Evolutionary conservation across 2,888 invertebrate genomes (phyloP).

Genomic region (Silvanus unidentatus): DNA sequence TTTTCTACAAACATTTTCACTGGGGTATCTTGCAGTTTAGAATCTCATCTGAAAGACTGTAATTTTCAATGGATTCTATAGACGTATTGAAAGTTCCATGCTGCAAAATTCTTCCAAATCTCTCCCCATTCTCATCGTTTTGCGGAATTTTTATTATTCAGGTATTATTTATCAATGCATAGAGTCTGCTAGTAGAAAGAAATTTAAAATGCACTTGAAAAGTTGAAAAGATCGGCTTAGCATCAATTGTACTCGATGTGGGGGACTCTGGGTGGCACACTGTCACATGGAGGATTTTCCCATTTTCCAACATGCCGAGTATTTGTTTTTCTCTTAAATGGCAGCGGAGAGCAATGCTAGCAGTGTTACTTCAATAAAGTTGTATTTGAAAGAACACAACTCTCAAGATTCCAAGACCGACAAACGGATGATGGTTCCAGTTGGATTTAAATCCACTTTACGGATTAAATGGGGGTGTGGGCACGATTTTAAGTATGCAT

Average conservation of each 20-base stretch:
- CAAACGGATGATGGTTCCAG: conserved; percentile 30
- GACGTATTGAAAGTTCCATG: too few relatives aligned
- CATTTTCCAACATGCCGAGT: not conserved
- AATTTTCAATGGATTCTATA: too few relatives aligned
- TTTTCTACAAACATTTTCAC: too few relatives aligned
- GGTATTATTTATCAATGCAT: too few relatives aligned
- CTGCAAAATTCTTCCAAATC: too few relatives aligned
- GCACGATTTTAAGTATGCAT: conserved; percentile 21
- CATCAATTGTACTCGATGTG: conserved; percentile 30
- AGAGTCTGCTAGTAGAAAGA: too few relatives aligned
- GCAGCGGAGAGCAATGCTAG: not conserved
- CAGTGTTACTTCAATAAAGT: not conserved
- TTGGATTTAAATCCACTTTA: conserved; percentile 40
- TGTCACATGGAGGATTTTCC: conserved; percentile 1
- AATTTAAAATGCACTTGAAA: conserved; percentile 6
- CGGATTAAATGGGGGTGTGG: conserved; percentile 31
- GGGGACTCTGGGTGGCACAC: conserved; percentile 8
- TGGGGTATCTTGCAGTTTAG: too few relatives aligned
- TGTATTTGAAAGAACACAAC: conserved; percentile 2
- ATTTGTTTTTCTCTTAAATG: conserved; percentile 4
- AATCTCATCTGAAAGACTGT: too few relatives aligned
- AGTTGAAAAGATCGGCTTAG: conserved; percentile 29
- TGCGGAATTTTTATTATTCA: too few relatives aligned
- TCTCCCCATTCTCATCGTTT: too few relatives aligned
- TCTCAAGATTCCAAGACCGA: conserved; percentile 22